A percentile compares a stretch with the other conserved stretches of the same genome.
Evolutionary conservation across 2,113 vertebrate species (phyloP).

Genomic region (Macrotus californicus): DNA sequence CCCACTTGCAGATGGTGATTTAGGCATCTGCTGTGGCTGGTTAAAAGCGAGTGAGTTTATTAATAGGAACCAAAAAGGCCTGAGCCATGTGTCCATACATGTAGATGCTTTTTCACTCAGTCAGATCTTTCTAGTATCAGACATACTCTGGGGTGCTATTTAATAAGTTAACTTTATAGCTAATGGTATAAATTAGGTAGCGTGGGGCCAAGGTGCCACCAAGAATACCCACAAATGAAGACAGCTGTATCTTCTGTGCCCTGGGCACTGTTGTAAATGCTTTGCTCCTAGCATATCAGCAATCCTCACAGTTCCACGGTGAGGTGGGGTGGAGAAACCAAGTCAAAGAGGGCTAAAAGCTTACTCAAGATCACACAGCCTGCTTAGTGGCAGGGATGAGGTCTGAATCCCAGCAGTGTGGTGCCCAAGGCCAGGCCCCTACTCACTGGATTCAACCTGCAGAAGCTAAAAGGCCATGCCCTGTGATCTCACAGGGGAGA

Average conservation of each 20-base stretch:
- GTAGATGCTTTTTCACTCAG: neutral
- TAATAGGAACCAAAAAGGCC: neutral
- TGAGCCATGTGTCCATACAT: neutral
- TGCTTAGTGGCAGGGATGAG: neutral
- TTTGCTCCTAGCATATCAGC: neutral
- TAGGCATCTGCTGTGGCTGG: neutral
- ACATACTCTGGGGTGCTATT: neutral
- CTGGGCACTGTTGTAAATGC: neutral
- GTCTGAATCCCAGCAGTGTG: neutral
- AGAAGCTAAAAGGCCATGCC: neutral
- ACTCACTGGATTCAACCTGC: neutral
- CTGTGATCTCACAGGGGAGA: neutral
- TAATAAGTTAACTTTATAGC: neutral
- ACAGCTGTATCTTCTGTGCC: neutral
- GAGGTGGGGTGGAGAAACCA: neutral
- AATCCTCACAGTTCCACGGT: neutral
- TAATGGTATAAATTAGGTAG: neutral
- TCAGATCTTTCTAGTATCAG: neutral
- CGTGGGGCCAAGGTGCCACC: neutral
- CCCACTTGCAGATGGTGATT: neutral
- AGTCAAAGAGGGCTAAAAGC: neutral
- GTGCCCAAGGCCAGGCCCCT: neutral
- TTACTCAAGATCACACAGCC: neutral
- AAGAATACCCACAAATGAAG: neutral
- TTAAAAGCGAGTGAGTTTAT: constrained; percentile 24